These are phyloP conservation scores for Lophura nycthemera DNA, from an alignment of 2,113 vertebrate genomes.

Conservation along the genomic window DNA sequence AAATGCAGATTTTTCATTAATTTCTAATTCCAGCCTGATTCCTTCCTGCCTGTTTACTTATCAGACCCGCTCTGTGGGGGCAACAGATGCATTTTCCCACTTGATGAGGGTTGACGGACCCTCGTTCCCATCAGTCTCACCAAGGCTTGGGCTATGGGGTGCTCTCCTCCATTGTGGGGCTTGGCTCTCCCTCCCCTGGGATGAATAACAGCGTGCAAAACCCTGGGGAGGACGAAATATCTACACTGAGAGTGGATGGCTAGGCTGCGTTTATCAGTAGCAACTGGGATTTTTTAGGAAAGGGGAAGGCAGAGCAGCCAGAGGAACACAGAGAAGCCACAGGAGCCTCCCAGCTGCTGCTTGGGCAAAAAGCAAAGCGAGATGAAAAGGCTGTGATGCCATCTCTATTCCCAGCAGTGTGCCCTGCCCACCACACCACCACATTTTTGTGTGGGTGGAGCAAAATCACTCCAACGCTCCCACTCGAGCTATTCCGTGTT, in stretches of 20 bases:
- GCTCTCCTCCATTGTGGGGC: accelerated
- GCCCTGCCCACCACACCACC: constrained; percentile 52
- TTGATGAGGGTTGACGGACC: not conserved
- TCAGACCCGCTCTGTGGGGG: not conserved
- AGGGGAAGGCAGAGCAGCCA: not conserved
- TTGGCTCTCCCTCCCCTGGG: not conserved
- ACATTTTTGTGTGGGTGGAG: constrained; percentile 19
- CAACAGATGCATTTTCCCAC: not conserved
- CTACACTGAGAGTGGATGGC: not conserved
- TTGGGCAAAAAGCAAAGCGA: constrained; percentile 31
- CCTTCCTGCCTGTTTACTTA: not conserved
- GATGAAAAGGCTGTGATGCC: constrained; percentile 47
- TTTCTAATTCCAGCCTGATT: not conserved
- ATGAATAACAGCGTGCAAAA: not conserved
- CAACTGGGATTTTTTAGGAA: not conserved
- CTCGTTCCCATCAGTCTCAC: not conserved
- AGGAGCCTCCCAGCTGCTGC: not conserved
- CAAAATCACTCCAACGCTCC: not conserved
- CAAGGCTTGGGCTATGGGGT: not conserved
- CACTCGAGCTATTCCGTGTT: not conserved
- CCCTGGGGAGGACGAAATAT: not conserved
- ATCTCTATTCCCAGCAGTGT: constrained; percentile 26
- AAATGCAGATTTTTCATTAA: not conserved
- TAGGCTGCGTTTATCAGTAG: not conserved
- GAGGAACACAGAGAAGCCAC: not conserved